A percentile compares a stretch with the other conserved stretches of the same genome.
phyloP scores from a whole-genome alignment of 2,113 vertebrate species.

The Chaenogobius annularis region DNA sequence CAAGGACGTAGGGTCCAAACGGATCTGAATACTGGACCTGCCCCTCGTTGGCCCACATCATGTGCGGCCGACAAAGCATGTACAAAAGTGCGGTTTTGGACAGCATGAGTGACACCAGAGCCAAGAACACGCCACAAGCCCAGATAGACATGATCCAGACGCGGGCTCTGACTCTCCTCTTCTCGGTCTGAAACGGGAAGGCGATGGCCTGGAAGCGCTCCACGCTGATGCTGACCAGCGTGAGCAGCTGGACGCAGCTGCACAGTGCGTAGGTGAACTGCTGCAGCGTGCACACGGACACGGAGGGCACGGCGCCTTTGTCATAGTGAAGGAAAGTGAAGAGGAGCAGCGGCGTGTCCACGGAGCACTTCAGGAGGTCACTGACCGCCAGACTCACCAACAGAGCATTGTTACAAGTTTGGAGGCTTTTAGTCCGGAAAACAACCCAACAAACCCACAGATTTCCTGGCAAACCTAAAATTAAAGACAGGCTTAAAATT shows the following conservation, averaged over 20 bases:
- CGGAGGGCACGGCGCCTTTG: conserved; percentile 7
- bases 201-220: conserved; percentile 67
- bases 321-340: conserved; percentile 34
- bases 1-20: conserved; percentile 61
- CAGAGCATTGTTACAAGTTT: conserved; percentile 63
- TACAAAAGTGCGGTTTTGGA: conserved; percentile 43
- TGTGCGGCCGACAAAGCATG: conserved; percentile 45
- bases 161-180: conserved; percentile 40
- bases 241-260: conserved; percentile 69
- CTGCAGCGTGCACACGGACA: conserved; percentile 52
- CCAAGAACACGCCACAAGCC: conserved; percentile 40
- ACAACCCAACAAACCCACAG: conserved; percentile 66
- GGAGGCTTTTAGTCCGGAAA: conserved; percentile 54
- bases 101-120: conserved; percentile 45
- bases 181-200: conserved; percentile 55
- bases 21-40: conserved; percentile 14
- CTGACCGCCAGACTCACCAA: conserved; percentile 59
- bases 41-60: neutral
- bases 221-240: conserved; percentile 66
- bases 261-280: conserved; percentile 68
- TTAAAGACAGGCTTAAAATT: conserved; percentile 37
- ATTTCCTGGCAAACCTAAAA: conserved; percentile 59
- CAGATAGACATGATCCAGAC: conserved; percentile 62
- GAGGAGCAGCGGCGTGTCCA: conserved; percentile 64
- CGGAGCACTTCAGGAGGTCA: conserved; percentile 60